These are phyloP conservation scores for Tauraco erythrolophus DNA, from an alignment of 2,113 vertebrate species.

Conservation along the genomic window DNA sequence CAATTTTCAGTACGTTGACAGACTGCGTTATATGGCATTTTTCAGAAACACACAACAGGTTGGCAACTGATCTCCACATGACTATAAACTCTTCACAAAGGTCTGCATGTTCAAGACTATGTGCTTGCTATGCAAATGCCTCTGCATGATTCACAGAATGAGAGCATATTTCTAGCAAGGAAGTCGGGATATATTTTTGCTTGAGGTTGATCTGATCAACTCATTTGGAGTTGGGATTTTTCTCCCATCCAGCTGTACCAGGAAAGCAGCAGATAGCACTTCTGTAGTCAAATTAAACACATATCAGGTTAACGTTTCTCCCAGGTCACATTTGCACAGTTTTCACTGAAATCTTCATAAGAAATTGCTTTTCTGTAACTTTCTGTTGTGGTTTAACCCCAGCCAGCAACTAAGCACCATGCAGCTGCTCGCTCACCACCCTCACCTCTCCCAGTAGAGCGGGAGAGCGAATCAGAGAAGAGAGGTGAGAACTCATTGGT, in stretches of 20 bases:
- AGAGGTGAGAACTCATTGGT: too few species aligned
- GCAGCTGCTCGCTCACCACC: too few species aligned
- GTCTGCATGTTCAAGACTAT: neutral
- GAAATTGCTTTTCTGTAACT: neutral
- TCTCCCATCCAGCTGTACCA: neutral
- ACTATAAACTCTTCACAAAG: slow-evolving; percentile 5
- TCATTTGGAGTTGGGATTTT: neutral
- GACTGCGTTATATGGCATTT: neutral
- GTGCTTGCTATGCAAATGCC: neutral
- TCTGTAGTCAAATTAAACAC: neutral
- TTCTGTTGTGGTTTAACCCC: neutral
- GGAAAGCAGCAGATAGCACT: neutral
- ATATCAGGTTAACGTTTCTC: neutral
- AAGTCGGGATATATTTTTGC: neutral
- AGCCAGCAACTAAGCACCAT: too few species aligned
- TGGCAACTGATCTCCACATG: slow-evolving; percentile 26
- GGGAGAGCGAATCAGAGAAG: too few species aligned
- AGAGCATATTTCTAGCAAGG: neutral
- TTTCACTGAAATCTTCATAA: neutral
- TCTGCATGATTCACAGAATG: neutral
- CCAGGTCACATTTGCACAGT: neutral
- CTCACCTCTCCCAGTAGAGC: too few species aligned
- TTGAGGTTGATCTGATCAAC: neutral
- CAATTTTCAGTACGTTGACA: neutral
- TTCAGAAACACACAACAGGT: neutral